Evolutionary conservation across 2,797 vertebrate genomes (phyloP).

Genomic region (Sebastiscus tertius): DNA sequence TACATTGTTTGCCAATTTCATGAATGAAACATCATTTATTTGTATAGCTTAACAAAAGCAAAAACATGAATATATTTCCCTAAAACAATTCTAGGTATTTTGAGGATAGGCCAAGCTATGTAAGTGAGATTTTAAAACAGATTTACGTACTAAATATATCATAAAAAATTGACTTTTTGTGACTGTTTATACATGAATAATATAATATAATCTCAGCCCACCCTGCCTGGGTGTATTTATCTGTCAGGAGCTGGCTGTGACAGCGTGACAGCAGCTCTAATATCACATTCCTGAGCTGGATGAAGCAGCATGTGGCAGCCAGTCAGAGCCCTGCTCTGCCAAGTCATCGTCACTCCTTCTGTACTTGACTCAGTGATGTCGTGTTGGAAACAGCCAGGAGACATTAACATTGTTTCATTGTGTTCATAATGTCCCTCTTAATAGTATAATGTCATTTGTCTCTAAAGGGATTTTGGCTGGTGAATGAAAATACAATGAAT

Average conservation of each 20-base stretch:
- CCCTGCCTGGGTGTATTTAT: slow-evolving; percentile 3
- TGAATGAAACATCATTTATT: background rate
- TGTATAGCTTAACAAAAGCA: background rate
- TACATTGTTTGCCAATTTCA: background rate
- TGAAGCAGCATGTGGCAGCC: slow-evolving; percentile 34
- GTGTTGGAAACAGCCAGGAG: slow-evolving; percentile 10
- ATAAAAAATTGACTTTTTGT: no score
- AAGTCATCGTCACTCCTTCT: slow-evolving; percentile 7
- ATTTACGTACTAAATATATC: no score
- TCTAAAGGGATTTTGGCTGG: background rate
- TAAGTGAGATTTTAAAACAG: background rate
- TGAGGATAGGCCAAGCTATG: background rate
- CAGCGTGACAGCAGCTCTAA: slow-evolving; percentile 26
- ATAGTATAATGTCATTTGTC: background rate
- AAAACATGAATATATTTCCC: background rate
- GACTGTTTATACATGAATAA: background rate
- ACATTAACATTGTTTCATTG: slow-evolving; percentile 18
- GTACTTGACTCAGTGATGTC: slow-evolving; percentile 14
- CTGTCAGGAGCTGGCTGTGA: slow-evolving; percentile 29
- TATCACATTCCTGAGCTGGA: slow-evolving; percentile 38
- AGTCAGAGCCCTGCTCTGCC: slow-evolving; percentile 27
- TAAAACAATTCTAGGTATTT: background rate
- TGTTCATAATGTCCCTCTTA: background rate
- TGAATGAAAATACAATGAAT: background rate
- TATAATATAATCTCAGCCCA: background rate